Conservation (phyloP, 2,888 invertebrate species). For the Balanococcus diminutus region DNA sequence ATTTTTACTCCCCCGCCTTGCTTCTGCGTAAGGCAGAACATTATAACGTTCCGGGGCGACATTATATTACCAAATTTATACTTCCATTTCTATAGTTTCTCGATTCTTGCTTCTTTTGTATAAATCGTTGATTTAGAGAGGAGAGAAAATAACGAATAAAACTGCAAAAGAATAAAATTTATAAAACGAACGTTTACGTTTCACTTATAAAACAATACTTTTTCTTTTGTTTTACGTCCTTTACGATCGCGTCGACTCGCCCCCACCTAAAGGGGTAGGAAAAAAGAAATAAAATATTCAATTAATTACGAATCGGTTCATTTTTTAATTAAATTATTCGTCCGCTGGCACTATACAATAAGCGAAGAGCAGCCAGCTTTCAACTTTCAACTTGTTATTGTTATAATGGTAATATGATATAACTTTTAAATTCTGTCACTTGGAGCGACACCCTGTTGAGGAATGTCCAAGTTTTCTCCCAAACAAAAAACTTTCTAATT, state of each 20-base stretch:
- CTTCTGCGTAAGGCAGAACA: background rate
- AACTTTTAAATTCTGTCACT: slow-evolving; percentile 55
- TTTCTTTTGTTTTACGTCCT: slow-evolving; percentile 26
- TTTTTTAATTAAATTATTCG: slow-evolving; percentile 55
- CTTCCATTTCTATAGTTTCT: slow-evolving; percentile 48
- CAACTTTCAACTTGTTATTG: slow-evolving; percentile 54
- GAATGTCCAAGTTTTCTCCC: slow-evolving; percentile 54
- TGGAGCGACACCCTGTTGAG: slow-evolving; percentile 55
- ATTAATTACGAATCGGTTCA: slow-evolving; percentile 55
- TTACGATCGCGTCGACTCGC: background rate
- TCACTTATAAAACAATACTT: slow-evolving; percentile 52
- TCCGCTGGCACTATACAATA: slow-evolving; percentile 54
- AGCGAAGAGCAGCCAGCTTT: slow-evolving; percentile 51
- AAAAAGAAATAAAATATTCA: slow-evolving; percentile 55
- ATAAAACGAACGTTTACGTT: slow-evolving; percentile 52
- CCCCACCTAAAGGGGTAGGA: slow-evolving; percentile 17
- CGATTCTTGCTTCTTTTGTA: slow-evolving; percentile 53
- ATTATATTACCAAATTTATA: slow-evolving; percentile 53
- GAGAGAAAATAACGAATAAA: slow-evolving; percentile 34
- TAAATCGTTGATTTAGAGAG: slow-evolving; percentile 54
- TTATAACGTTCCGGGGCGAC: slow-evolving; percentile 36
- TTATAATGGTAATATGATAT: slow-evolving; percentile 53
- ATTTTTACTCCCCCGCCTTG: slow-evolving; percentile 20
- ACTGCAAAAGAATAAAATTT: slow-evolving; percentile 32
- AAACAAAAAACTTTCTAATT: slow-evolving; percentile 54